Evolutionary conservation across 2,888 invertebrate species (phyloP).

Genomic region (Lamellibrachia satsuma): DNA sequence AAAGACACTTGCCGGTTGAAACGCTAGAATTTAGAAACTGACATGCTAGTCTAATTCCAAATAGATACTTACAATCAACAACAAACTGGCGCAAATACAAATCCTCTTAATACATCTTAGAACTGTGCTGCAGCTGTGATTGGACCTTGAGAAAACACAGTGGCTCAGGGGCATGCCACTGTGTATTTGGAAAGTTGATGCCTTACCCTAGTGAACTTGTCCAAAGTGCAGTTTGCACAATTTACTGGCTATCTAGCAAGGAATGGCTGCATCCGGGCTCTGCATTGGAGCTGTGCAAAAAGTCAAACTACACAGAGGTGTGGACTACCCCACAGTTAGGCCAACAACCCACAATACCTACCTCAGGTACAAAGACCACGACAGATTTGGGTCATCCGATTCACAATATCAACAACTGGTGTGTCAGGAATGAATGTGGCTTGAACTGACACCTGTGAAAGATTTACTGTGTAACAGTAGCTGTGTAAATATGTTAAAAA

Average conservation of each 20-base stretch:
- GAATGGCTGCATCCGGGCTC: background rate
- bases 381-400: background rate
- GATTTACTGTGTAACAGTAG: background rate
- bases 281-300: background rate
- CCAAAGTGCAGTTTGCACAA: background rate
- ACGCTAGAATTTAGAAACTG: background rate
- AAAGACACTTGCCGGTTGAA: too few relatives aligned
- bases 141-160: background rate
- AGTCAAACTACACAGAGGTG: background rate
- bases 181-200: background rate
- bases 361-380: background rate
- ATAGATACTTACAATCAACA: background rate
- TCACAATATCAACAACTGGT: background rate
- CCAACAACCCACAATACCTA: background rate
- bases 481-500: background rate
- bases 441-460: background rate
- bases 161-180: background rate
- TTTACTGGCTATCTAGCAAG: background rate
- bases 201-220: conserved; percentile 5
- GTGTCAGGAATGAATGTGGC: background rate
- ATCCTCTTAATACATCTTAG: background rate
- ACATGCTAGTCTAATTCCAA: background rate
- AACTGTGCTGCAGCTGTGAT: background rate
- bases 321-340: background rate
- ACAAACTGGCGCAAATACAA: background rate